A percentile compares a stretch with the other conserved stretches of the same genome.
These are phyloP conservation scores for Coendou prehensilis DNA, from an alignment of 2,797 vertebrate species.

Conservation along the genomic window DNA sequence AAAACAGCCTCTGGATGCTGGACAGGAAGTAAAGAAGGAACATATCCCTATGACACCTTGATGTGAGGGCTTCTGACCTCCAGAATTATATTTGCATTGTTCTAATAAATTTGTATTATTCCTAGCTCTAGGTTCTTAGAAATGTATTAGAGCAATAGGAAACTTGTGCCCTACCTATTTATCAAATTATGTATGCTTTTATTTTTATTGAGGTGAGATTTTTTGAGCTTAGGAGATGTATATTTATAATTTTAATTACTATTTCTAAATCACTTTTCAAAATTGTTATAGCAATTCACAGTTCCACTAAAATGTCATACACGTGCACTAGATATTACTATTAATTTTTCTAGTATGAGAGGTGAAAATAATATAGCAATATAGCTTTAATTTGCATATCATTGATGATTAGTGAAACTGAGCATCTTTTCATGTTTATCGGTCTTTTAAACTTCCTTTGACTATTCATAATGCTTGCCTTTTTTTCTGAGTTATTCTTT, in stretches of 20 bases:
- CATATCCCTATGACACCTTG: background rate
- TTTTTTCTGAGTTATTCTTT: background rate
- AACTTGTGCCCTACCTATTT: background rate
- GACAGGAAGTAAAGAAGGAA: background rate
- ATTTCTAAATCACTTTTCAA: conserved; percentile 41
- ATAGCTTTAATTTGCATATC: conserved; percentile 22
- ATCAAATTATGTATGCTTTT: background rate
- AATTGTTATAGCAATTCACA: background rate
- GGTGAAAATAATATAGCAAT: background rate
- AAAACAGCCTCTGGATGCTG: background rate
- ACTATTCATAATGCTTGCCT: background rate
- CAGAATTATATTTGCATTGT: background rate
- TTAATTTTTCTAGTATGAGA: background rate
- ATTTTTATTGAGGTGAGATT: conserved; percentile 23
- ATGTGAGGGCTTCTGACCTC: background rate
- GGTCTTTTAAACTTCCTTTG: background rate
- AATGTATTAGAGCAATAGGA: background rate
- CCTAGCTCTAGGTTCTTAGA: background rate
- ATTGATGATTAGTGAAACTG: background rate
- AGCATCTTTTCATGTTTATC: background rate
- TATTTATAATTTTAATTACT: conserved; percentile 50
- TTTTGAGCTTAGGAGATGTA: background rate
- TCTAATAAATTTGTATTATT: background rate
- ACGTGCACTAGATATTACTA: background rate
- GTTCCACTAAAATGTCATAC: conserved; percentile 4